Base-by-base conservation (phyloP, 2,888 invertebrate genomes). In the Dolichopus griseipennis region DNA sequence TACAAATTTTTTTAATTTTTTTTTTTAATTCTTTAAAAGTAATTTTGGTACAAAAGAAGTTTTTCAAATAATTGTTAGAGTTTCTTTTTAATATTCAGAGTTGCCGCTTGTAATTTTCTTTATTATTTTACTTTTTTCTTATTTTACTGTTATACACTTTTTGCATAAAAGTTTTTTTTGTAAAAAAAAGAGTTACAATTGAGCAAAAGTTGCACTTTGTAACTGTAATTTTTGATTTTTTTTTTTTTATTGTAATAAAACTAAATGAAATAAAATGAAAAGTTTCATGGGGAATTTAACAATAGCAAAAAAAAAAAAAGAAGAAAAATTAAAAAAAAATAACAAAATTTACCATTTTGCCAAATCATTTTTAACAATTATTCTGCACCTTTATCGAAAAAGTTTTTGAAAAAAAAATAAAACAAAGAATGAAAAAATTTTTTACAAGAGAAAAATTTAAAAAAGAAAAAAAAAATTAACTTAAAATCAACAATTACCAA, bases 331-430 rank as follows among this genome's bases (percentile, higher is more conserved):
- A 10, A 41, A 41, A 41, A 41, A 41, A 7, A 9, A 41, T 12
- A 41, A n/a, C n/a, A n/a, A n/a, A n/a, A 43, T 12, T 52, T 6
- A 18, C 18, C 6, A n/a, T 18, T 52, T 6, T 52, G 52, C 52
- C n/a, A 52, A 52, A 52, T 52, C 52, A 15, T 52, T 52, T n/a
- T n/a, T n/a, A 52, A 52, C 52, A 52, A 52, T 52, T 52, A 52
- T 52, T n/a, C 52, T 52, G 52, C 52, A 52, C 52, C 52, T 52
- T 52, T 52, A 52, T 52, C 52, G 15, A 52, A n/a, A 52, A 52
- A 52, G 18, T 52, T 52, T 52, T 52, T 52, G 1, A 52, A n/a
- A 18, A n/a, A 52, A 52, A 52, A 18, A 52, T 18, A 18, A 43
- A 43, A 52, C 2, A 37, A 37, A 18, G 6, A 52, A 52, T 15